These are phyloP conservation scores for Phalanger gymnotis DNA, from an alignment of 2,797 vertebrate genomes.

Conservation along the genomic window DNA sequence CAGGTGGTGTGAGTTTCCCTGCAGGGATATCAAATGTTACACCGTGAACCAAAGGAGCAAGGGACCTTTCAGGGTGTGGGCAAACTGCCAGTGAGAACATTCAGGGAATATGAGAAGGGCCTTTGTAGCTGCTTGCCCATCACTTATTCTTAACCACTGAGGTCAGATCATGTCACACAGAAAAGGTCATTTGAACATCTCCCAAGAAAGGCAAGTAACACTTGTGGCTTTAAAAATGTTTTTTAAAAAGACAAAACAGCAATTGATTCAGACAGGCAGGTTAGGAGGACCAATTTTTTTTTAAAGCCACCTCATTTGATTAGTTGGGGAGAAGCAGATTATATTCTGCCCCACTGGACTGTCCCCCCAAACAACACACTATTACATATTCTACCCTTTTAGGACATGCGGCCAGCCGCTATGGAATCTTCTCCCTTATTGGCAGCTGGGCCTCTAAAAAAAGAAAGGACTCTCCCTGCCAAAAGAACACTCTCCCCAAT, in stretches of 20 bases:
- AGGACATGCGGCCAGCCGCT: not conserved
- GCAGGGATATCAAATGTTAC: not conserved
- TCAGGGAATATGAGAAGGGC: not conserved
- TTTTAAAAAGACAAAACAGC: not conserved
- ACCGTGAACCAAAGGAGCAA: not conserved
- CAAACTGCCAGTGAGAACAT: not conserved
- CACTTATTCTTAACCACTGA: not conserved
- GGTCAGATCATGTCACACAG: not conserved
- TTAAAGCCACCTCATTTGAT: not conserved
- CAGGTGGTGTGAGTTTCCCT: not conserved
- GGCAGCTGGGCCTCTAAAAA: not conserved
- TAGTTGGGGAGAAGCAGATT: not conserved
- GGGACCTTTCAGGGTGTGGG: not conserved
- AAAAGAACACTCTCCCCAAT: not conserved
- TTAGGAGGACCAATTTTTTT: not conserved
- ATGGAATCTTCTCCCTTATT: not conserved
- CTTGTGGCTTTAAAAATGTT: not conserved
- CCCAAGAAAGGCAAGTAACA: not conserved
- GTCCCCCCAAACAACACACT: not conserved
- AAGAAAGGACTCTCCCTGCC: not conserved
- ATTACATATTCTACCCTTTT: not conserved
- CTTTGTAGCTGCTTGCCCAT: not conserved
- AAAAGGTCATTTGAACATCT: slow-evolving; percentile 24
- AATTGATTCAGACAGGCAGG: not conserved
- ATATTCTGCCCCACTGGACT: not conserved